phyloP scores from a whole-genome alignment of 2,797 vertebrate species.

The Sebastes oblongus region DNA sequence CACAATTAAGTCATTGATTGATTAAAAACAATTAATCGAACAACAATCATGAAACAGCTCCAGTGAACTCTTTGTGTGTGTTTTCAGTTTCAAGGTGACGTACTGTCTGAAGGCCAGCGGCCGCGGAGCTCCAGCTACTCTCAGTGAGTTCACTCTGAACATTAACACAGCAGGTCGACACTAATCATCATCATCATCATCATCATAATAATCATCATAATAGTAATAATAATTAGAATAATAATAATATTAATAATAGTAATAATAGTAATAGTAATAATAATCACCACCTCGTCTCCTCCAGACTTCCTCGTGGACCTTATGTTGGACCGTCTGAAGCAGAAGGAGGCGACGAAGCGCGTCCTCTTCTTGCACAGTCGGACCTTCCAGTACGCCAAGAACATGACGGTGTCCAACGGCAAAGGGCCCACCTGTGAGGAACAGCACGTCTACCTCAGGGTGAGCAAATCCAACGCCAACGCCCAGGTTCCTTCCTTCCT shows the following conservation, averaged over 20 bases:
- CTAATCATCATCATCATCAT: no score
- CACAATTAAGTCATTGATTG: no score
- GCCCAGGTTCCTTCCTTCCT: no score
- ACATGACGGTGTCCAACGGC: constrained; percentile 86
- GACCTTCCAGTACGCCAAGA: constrained; percentile 86
- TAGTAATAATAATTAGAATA: no score
- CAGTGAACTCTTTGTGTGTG: background rate
- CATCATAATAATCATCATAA: no score
- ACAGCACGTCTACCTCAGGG: constrained; percentile 88
- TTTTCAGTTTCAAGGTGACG: constrained; percentile 89
- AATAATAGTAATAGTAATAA: no score
- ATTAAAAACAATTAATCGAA: no score
- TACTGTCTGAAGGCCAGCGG: constrained; percentile 92
- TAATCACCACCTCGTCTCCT: background rate
- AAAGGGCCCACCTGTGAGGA: constrained; percentile 87
- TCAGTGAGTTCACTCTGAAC: constrained; percentile 82
- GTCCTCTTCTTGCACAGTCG: constrained; percentile 88
- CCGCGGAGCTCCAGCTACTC: constrained; percentile 78
- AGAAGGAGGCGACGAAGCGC: constrained; percentile 92
- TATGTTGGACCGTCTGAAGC: constrained; percentile 93
- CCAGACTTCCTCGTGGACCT: constrained; percentile 92
- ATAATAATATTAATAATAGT: no score
- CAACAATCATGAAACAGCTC: no score
- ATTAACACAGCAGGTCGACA: no score
- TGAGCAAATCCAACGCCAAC: constrained; percentile 61